phyloP scores from a whole-genome alignment of 1,140 invertebrate genomes.

The Apocrypta bakeri region DNA sequence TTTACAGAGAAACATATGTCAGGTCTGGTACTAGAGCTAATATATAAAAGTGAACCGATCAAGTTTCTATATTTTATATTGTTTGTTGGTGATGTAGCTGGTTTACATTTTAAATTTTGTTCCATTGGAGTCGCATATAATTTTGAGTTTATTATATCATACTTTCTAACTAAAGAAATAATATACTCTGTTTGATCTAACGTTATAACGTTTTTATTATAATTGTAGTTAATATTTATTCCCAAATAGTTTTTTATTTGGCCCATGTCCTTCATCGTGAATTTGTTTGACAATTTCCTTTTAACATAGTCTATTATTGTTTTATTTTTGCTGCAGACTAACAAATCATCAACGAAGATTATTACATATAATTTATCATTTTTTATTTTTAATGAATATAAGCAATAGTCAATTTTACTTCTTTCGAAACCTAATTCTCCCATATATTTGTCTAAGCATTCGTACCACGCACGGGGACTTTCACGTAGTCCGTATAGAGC shows the following conservation, averaged over 20 bases:
- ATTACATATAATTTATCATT: constrained; percentile 55
- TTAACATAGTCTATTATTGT: constrained; percentile 51
- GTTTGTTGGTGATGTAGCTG: background rate
- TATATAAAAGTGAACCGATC: constrained; percentile 60
- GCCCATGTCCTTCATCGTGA: constrained; percentile 56
- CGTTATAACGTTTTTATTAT: constrained; percentile 22
- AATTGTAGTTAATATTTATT: constrained; percentile 49
- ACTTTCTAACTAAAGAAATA: constrained; percentile 40
- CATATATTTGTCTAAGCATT: constrained; percentile 53
- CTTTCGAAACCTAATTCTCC: constrained; percentile 50
- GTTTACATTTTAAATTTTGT: constrained; percentile 30
- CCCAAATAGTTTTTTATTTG: constrained; percentile 51
- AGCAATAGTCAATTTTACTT: constrained; percentile 59
- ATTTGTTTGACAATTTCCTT: constrained; percentile 48
- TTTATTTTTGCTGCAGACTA: constrained; percentile 55
- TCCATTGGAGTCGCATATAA: constrained; percentile 42
- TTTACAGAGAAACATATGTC: background rate
- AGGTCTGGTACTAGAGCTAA: background rate
- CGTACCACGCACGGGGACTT: no score
- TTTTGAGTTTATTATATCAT: constrained; percentile 49
- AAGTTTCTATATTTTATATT: constrained; percentile 42
- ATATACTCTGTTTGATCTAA: constrained; percentile 44
- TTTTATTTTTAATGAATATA: constrained; percentile 53
- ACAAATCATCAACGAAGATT: constrained; percentile 61
- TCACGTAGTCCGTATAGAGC: constrained; percentile 62